phyloP scores from a whole-genome alignment of 1,140 invertebrate genomes.

The Pantala flavescens region DNA sequence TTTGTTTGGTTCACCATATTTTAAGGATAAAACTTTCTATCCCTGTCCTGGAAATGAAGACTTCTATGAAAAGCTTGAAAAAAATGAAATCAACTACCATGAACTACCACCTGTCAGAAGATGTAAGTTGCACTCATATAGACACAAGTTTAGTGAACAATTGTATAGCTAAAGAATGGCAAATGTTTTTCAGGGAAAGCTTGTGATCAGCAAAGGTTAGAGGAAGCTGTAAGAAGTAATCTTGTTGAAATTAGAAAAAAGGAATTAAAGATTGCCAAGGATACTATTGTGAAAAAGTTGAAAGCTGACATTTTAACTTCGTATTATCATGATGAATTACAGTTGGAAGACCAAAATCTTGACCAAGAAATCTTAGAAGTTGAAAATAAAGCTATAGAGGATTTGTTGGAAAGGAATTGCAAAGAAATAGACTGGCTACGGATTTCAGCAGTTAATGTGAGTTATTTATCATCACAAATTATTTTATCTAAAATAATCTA shows the following conservation, averaged over 20 bases:
- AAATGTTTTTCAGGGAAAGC: neutral
- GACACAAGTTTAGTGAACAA: no score
- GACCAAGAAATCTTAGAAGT: no score
- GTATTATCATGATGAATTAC: no score
- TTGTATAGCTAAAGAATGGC: neutral
- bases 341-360: no score
- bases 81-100: neutral
- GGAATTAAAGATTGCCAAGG: neutral
- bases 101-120: neutral
- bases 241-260: neutral
- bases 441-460: neutral
- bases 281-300: neutral
- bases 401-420: neutral
- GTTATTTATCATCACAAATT: neutral
- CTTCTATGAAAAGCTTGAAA: neutral
- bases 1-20: neutral
- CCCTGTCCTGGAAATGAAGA: neutral
- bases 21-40: neutral
- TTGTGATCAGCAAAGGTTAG: neutral
- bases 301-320: neutral
- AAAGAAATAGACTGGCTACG: neutral
- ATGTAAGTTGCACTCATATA: neutral
- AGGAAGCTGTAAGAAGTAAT: neutral
- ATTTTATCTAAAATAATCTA: neutral
- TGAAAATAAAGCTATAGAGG: no score